Evolutionary conservation across 2,113 vertebrate species (phyloP), one percentile per base, ranked within the genome.

Genomic region (Bungarus multicinctus): DNA sequence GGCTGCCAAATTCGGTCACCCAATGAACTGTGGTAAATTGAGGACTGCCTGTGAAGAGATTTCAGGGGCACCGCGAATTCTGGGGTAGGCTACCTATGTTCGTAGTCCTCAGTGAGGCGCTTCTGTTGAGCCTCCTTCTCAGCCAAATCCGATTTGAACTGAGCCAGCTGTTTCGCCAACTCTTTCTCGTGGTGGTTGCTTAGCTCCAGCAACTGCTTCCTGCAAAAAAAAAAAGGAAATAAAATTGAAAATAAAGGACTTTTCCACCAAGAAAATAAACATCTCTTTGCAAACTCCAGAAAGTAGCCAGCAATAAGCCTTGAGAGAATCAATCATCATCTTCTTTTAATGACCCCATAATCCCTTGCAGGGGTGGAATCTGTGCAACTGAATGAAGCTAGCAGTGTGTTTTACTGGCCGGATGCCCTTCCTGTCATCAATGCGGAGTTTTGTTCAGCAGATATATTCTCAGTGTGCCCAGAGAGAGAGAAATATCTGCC

Each of bases 141-240:
- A 8, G 97, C 96, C 92, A 97, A 94, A 60, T 98, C 97, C 2
- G 93, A 87, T 53, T 97, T 96, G 96, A 98, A 98, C 95, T 98
- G 96, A 10, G 97, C 95, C 91, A 97, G 88, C 91, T 98, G 98
- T 0, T 89, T 18, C 4, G 97, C 96, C 89, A 98, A 54, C 58
- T 98, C 98, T 54, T 96, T 95, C 93, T 98, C 97, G 11, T 98
- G 98, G 89, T 96, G 97, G 2, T 94, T 96, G 7, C 87, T 96
- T 2, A 98, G 95, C 5, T 98, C 98, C 94, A 98, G 89, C 23
- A 98, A 74, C 94, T 98, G 98, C 94, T 97, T 98, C 95, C 98
- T 98, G 58, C 12, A 45, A 20, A 47, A 7, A 20, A 7, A 20
- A 7, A 4, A 52, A n/a, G 7, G 4, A 64, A 30, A 60, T 60